Evolutionary conservation across 2,888 invertebrate genomes (phyloP).

Genomic region (Tenodera sinensis): DNA sequence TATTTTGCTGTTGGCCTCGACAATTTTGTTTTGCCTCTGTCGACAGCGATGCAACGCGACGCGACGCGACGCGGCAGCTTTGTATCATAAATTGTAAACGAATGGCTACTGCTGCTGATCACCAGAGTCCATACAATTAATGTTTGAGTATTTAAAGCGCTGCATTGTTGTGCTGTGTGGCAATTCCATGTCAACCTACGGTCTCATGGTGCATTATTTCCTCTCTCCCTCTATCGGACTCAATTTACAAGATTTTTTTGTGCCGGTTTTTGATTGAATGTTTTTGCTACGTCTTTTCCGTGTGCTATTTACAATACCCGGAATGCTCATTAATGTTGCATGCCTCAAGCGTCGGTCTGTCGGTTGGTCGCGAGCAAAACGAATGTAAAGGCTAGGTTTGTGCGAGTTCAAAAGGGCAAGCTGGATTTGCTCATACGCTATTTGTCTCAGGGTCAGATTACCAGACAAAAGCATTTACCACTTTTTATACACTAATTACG

Average conservation of each 20-base stretch:
- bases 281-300: neutral
- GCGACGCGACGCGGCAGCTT: neutral
- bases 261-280: neutral
- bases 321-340: neutral
- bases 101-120: neutral
- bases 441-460: neutral
- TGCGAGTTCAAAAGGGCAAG: neutral
- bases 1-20: too few relatives aligned
- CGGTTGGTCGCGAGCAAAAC: neutral
- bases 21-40: too few relatives aligned
- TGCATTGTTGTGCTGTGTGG: neutral
- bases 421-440: neutral
- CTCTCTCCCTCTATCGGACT: neutral
- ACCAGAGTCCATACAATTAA: neutral
- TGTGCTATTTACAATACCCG: neutral
- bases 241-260: neutral
- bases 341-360: neutral
- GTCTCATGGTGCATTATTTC: neutral
- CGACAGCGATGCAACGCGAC: too few relatives aligned
- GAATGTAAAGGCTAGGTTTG: neutral
- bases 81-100: neutral
- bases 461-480: neutral
- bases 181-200: neutral
- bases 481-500: neutral
- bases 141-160: neutral